phyloP scores from a whole-genome alignment of 2,113 vertebrate species.

The Plotosus lineatus region DNA sequence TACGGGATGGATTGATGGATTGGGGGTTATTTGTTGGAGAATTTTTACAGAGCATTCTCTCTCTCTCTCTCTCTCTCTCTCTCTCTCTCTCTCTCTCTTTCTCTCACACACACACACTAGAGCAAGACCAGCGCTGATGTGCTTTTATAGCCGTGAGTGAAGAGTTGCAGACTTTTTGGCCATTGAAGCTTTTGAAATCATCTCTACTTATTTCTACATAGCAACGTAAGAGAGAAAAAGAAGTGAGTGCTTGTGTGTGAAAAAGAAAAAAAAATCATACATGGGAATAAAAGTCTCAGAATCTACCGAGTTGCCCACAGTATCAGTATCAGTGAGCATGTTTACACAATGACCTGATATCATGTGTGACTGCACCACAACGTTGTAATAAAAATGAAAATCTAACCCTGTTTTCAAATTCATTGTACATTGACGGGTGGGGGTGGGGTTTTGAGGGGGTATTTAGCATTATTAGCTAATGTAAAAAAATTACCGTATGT shows the following conservation, averaged over 20 bases:
- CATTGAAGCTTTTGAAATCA: constrained; percentile 94
- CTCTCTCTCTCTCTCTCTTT: not conserved
- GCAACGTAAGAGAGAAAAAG: constrained; percentile 55
- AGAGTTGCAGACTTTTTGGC: constrained; percentile 94
- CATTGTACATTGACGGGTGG: not conserved
- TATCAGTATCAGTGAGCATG: not conserved
- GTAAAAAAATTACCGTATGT: too few relatives aligned
- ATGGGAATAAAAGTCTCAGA: constrained; percentile 10
- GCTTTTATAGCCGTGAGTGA: constrained; percentile 91
- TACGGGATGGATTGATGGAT: not conserved
- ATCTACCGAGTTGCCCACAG: constrained; percentile 6
- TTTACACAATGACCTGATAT: not conserved
- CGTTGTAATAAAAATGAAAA: too few relatives aligned
- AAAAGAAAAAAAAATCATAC: not conserved
- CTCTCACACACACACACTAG: constrained; percentile 69
- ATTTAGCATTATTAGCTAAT: too few relatives aligned
- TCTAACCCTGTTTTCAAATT: not conserved
- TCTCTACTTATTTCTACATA: constrained; percentile 75
- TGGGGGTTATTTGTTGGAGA: not conserved
- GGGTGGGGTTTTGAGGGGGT: too few relatives aligned
- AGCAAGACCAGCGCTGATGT: constrained; percentile 73
- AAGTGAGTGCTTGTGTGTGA: not conserved
- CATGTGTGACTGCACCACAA: not conserved
- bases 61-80: too few relatives aligned
- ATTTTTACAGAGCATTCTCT: constrained; percentile 64